Evolutionary conservation across 1,140 invertebrate genomes (phyloP), one percentile per base, ranked within the genome.

Genomic region (Phthorimaea operculella): DNA sequence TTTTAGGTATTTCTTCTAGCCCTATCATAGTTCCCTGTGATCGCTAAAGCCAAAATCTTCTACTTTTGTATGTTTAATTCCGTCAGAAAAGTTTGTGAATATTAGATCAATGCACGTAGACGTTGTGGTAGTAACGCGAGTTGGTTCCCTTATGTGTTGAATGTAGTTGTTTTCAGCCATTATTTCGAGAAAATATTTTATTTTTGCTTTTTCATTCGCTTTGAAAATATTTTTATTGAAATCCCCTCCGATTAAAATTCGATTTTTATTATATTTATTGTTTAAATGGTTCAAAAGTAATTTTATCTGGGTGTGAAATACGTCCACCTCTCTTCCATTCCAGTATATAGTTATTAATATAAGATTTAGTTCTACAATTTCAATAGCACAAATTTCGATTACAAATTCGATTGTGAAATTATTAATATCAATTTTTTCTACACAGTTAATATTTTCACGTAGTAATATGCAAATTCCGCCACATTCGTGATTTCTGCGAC

Each of bases 381-480:
- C 45, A 5, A 45, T 44, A 21, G 61, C 64, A 53, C 64, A 61
- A 10, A 60, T 12, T 62, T 67, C 65, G 18, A 67, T 49, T 5
- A 57, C 33, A 54, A 64, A 67, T 52, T 67, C 65, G 8, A 64
- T 54, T 18, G 65, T 62, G 55, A 64, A 56, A 10, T 64, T 16
- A n/a, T 45, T n/a, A n/a, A 67, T 64, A 33, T 63, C 60, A 0
- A 42, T 53, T 55, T 33, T 58, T 10, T 66, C 54, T 8, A 34
- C 51, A 16, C 44, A 55, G 18, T 63, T 55, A 12, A 62, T 48
- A 2, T 58, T 7, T 1, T 58, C 54, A 44, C 50, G 54, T 15
- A 66, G 11, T 48, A 66, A 34, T 12, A 65, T 62, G 21, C 57
- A 60, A 12, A 39, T 39, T 39, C 36, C 36, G 8, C 36, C 36